A percentile compares a stretch with the other conserved stretches of the same genome.
These are phyloP conservation scores for Atrina japonica DNA, from an alignment of 2,888 invertebrate genomes.

Conservation along the genomic window DNA sequence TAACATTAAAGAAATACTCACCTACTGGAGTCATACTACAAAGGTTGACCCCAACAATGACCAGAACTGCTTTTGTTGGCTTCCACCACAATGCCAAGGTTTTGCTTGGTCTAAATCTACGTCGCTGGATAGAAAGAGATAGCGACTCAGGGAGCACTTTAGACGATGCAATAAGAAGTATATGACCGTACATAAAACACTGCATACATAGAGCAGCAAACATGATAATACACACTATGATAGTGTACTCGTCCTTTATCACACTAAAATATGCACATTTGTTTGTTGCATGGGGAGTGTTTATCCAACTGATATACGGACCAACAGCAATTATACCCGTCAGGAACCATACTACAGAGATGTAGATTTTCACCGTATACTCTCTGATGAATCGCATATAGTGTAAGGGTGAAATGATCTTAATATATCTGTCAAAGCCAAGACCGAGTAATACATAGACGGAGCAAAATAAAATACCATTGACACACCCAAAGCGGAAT, in stretches of 20 bases:
- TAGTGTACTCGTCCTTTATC: conserved; percentile 2
- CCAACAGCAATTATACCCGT: neutral
- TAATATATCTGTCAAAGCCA: conserved; percentile 17
- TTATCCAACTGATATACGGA: conserved; percentile 18
- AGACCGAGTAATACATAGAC: conserved; percentile 7
- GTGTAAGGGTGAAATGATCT: conserved; percentile 8
- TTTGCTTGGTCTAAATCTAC: neutral
- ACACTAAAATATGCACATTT: conserved; percentile 15
- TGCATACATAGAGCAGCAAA: neutral
- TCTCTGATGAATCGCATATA: neutral
- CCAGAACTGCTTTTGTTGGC: conserved; percentile 15
- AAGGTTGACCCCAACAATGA: conserved; percentile 15
- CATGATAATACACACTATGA: neutral
- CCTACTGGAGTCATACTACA: conserved; percentile 8
- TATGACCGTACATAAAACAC: conserved; percentile 25
- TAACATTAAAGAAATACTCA: neutral
- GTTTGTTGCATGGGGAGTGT: neutral
- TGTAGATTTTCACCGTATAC: conserved; percentile 7
- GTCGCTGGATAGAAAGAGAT: neutral
- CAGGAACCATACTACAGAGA: neutral
- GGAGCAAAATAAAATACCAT: conserved; percentile 3
- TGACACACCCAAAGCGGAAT: conserved; percentile 6
- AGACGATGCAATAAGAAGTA: conserved; percentile 8
- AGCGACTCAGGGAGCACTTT: neutral
- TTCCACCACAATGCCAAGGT: neutral